Conservation (phyloP, 2,888 invertebrate genomes). For the Harpalus rufipes region DNA sequence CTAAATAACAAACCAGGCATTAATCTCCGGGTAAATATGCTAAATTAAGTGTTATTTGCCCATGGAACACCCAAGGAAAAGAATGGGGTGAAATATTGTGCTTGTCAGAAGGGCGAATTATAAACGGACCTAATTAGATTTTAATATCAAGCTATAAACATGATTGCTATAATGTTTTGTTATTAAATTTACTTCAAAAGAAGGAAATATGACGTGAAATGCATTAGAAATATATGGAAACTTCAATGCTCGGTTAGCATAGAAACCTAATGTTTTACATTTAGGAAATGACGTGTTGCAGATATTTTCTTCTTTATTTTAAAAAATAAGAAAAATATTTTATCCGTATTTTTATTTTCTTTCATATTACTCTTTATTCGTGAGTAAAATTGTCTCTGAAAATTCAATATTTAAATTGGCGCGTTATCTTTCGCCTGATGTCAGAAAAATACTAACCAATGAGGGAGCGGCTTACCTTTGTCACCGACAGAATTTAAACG, state of each 20-base stretch:
- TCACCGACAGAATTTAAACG: too few relatives aligned
- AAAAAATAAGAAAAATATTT: too few relatives aligned
- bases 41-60: conserved; percentile 52
- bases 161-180: neutral
- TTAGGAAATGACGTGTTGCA: too few relatives aligned
- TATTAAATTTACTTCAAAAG: neutral
- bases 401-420: too few relatives aligned
- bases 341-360: too few relatives aligned
- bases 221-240: neutral
- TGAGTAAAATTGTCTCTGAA: too few relatives aligned
- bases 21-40: conserved; percentile 53
- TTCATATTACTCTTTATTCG: too few relatives aligned
- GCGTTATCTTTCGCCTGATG: too few relatives aligned
- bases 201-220: neutral
- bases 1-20: conserved; percentile 47
- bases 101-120: conserved; percentile 12
- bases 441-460: too few relatives aligned
- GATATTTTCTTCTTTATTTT: too few relatives aligned
- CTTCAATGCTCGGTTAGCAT: neutral
- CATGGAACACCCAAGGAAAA: neutral
- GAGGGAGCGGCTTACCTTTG: too few relatives aligned
- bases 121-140: neutral
- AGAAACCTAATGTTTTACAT: too few relatives aligned
- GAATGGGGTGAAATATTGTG: neutral
- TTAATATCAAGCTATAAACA: conserved; percentile 1